Conservation (phyloP, 2,888 invertebrate species). For the Lasioglossum calceatum region DNA sequence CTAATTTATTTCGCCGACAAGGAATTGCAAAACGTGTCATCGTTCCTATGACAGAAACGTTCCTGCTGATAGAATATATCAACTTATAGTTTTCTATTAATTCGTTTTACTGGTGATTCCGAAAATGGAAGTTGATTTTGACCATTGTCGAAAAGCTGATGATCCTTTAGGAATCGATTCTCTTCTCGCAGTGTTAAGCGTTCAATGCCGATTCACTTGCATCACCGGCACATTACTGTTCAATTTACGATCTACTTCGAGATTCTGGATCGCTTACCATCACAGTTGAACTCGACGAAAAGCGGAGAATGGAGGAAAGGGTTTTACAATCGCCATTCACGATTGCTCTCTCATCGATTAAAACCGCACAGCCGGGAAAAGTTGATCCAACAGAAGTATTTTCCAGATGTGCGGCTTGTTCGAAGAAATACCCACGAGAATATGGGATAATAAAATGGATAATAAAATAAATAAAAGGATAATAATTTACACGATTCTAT, state of each 20-base stretch:
- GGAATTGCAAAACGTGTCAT: background rate
- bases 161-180: background rate
- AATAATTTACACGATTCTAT: no score
- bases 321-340: background rate
- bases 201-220: background rate
- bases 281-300: background rate
- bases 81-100: no score
- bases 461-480: background rate
- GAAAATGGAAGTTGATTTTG: background rate
- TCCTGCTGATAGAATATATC: background rate
- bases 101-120: background rate
- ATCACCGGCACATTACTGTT: background rate
- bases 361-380: background rate
- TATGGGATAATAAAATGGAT: no score
- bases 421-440: background rate
- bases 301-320: background rate
- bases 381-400: background rate
- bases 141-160: background rate
- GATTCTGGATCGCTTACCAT: background rate
- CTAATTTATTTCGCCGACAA: background rate
- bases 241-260: background rate
- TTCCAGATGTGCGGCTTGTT: background rate
- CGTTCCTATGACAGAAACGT: background rate
- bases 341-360: slow-evolving; percentile 2
- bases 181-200: background rate